phyloP scores from a whole-genome alignment of 2,113 vertebrate species.

The Silurus meridionalis region DNA sequence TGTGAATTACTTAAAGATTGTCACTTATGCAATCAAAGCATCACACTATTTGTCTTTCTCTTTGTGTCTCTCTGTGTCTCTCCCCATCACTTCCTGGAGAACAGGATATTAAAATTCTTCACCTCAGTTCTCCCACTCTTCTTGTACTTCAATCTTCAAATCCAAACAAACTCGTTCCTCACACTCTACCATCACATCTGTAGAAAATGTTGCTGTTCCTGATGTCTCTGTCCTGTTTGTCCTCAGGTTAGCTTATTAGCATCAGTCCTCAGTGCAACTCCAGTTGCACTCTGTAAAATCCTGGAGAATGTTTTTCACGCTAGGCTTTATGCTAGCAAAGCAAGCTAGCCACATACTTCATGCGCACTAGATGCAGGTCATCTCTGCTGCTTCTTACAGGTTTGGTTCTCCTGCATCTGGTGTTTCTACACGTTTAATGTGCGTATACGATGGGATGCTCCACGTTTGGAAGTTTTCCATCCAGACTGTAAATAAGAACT shows the following conservation, averaged over 20 bases:
- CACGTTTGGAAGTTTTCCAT: neutral
- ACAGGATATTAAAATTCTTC: neutral
- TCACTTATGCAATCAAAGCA: neutral
- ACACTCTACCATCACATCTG: neutral
- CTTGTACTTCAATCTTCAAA: neutral
- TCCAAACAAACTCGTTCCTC: too few species aligned
- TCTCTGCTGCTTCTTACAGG: neutral
- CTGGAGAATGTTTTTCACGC: too few species aligned
- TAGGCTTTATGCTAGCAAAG: neutral
- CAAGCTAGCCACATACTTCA: neutral
- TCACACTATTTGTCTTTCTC: neutral
- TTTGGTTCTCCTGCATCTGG: neutral
- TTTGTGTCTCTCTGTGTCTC: neutral
- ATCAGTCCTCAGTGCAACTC: neutral
- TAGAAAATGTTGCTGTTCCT: neutral
- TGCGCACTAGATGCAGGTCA: neutral
- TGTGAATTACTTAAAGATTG: neutral
- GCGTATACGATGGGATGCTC: neutral
- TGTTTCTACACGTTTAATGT: neutral
- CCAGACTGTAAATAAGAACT: neutral
- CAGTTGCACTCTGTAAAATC: too few species aligned
- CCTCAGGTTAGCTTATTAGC: neutral
- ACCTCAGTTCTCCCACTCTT: neutral
- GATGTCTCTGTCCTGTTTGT: neutral
- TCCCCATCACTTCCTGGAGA: neutral